A percentile compares a stretch with the other conserved stretches of the same genome.
These are phyloP conservation scores for Pollenia amentaria DNA, from an alignment of 2,888 invertebrate species.

Conservation along the genomic window DNA sequence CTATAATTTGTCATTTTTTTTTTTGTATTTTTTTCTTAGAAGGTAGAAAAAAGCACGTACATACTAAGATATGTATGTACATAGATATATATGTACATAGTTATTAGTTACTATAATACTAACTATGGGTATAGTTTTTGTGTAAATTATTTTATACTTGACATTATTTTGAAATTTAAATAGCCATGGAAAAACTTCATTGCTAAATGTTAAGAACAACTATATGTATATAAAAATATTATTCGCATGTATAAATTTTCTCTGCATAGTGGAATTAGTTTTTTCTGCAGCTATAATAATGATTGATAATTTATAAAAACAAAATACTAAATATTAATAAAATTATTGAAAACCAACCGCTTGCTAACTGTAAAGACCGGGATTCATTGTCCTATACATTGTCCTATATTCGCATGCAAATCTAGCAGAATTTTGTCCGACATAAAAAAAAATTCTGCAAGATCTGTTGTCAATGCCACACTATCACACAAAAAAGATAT, in stretches of 20 bases:
- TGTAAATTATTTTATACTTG: slow-evolving; percentile 66
- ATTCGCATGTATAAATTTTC: background rate
- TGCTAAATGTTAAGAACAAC: slow-evolving; percentile 47
- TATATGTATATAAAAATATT: background rate
- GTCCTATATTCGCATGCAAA: too few species aligned
- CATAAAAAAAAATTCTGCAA: too few species aligned
- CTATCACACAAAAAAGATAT: too few species aligned
- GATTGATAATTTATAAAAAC: slow-evolving; percentile 2
- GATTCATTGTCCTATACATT: too few species aligned
- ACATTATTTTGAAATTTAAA: slow-evolving; percentile 69
- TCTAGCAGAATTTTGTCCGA: too few species aligned
- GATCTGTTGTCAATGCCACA: too few species aligned
- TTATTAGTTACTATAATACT: background rate
- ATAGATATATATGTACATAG: background rate
- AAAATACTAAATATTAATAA: background rate
- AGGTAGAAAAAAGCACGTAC: slow-evolving; percentile 29
- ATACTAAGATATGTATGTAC: too few species aligned
- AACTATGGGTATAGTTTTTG: slow-evolving; percentile 39
- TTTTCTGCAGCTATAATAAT: background rate
- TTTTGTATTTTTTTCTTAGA: slow-evolving; percentile 8
- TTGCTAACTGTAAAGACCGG: background rate
- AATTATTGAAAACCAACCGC: slow-evolving; percentile 15
- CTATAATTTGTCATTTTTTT: slow-evolving; percentile 1
- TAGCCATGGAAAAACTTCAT: slow-evolving; percentile 47
- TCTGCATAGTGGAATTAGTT: background rate